A percentile compares a stretch with the other conserved stretches of the same genome.
Conservation (phyloP, 2,113 vertebrate genomes). For the Uropsilus gracilis region DNA sequence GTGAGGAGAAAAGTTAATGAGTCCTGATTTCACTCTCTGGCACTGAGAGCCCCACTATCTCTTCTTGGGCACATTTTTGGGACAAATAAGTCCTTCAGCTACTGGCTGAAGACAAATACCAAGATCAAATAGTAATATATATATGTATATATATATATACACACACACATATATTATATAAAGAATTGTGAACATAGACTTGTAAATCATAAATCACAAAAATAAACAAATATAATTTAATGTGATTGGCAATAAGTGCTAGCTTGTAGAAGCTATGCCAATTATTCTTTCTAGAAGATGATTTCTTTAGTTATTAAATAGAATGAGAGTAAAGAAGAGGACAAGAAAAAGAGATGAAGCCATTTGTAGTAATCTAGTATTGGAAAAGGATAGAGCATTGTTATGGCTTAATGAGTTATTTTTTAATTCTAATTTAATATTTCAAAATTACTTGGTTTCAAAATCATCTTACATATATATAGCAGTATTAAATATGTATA, state of each 20-base stretch:
- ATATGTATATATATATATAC: no score
- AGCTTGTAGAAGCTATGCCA: not conserved
- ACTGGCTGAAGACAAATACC: not conserved
- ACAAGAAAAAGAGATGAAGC: fast-evolving
- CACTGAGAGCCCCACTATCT: not conserved
- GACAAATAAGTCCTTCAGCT: not conserved
- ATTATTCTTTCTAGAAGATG: not conserved
- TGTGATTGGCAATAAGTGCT: not conserved
- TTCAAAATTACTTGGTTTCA: not conserved
- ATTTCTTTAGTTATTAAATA: not conserved
- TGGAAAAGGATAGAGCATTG: not conserved
- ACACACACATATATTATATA: no score
- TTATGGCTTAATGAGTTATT: not conserved
- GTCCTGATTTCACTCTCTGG: not conserved
- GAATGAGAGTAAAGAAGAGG: not conserved
- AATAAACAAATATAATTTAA: not conserved
- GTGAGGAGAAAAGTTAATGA: not conserved
- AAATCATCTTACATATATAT: not conserved
- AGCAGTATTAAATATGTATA: not conserved
- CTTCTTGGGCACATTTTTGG: not conserved
- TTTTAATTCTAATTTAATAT: not conserved
- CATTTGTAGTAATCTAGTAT: not conserved
- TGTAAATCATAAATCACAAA: no score
- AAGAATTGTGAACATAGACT: no score
- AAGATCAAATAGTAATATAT: not conserved